Base-by-base conservation (phyloP, 2,888 invertebrate genomes). In the Apodemia mormo region DNA sequence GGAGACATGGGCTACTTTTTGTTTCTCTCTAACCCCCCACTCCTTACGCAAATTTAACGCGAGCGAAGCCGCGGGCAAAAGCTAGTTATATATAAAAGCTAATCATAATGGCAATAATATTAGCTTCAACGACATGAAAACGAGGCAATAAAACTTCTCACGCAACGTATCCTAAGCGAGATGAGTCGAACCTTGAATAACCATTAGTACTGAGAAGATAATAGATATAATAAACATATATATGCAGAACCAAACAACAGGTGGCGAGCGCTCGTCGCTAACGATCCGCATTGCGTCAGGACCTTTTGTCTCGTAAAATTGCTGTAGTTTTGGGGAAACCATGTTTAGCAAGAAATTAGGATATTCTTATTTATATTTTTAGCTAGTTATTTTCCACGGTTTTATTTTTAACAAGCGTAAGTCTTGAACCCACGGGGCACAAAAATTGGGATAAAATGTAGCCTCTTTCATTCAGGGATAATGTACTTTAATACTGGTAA, bases 261-360 rank as follows among this genome's bases (percentile, higher is more conserved):
- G 76, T 77, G 76, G 76, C 72, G 70, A 74, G 58, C 67, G 71
- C 70, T 74, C 74, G 69, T 71, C 72, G 75, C 75, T 78, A 77
- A 78, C 76, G 76, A 76, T 74, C 76, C 78, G 77, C 78, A 78
- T 76, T 78, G 78, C 78, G 78, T 76, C 78, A 76, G 76, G 76
- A 71, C 75, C 77, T 76, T 77, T 77, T 78, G 78, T 78, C 75
- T 76, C 76, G 73, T 77, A 74, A 77, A 76, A 77, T 74, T 74
- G 77, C 75, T 71, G 74, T 71, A 70, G 40, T 10, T 68, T 45
- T 56, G 65, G 40, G 40, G 40, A 52, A 22, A 66, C 66, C 71
- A 72, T 33, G 58, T 45, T 58, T 70, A 45, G n/a, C 5, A 33
- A 12, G 45, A 66, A 69, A 70, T 66, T 22, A 49, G 45, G 68